Evolutionary conservation across 2,888 invertebrate genomes (phyloP), one percentile per base, ranked within the genome.

Genomic region (Xanthostigma xanthostigma): DNA sequence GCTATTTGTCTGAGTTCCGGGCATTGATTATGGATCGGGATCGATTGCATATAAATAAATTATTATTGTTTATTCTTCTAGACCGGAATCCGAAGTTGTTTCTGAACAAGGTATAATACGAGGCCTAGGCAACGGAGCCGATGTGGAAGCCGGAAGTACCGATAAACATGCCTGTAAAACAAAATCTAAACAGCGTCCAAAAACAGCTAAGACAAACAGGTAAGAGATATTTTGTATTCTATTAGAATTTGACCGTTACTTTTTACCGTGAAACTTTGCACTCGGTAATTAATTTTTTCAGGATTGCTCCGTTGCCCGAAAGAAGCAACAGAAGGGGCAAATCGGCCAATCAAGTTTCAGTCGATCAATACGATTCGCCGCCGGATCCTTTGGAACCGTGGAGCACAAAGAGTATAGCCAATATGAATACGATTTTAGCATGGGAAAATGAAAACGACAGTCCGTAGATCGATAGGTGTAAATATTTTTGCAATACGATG

Each of bases 331-430:
- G 71, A 57, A 58, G 64, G 45, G 70, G 69, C 53, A 64, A 63
- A 50, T 70, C 71, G 17, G 70, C 69, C 27, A 62, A 60, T 48
- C 57, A 58, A 47, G 55, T 60, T 47, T 53, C 55, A 48, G 47
- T 49, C 34, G 57, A 62, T 51, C 61, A 61, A 0, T 62, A 63
- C 33, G 58, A 55, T 41, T 27, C 55, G 47, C 56, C 64, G 8
- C 73, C 74, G 9, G 80, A 82, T 67, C 80, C 80, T 6, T 64
- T 83, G 51, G 80, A 83, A 59, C 79, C 83, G 0, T 84, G 83
- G 83, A 83, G 82, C 64, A 82, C 79, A 40, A 74, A 77, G 54
- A 76, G 74, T 55, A 76, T 84, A 55, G 73, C 78, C 51, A 78
- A 78, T 63, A 83, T 84, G 70, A 83, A 82, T 64, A 75, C 77